Conservation (phyloP, 2,797 vertebrate species). For the Sardinella longiceps region DNA sequence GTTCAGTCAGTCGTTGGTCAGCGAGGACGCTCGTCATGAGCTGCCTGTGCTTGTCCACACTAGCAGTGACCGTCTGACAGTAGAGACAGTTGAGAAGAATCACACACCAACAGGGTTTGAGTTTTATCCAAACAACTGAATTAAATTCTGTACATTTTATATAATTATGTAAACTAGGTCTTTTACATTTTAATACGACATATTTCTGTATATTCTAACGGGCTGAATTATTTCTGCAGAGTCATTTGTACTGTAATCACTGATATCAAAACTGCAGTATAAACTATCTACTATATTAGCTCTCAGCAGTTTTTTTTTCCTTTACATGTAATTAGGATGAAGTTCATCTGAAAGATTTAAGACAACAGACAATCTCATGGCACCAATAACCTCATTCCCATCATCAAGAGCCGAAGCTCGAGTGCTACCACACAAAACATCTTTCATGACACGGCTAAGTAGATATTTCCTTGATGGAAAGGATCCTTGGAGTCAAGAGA, state of each 20-base stretch:
- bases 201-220: neutral
- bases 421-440: neutral
- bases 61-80: conserved; percentile 70
- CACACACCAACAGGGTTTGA: neutral
- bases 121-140: neutral
- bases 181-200: neutral
- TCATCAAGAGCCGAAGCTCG: too few species aligned
- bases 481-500: neutral
- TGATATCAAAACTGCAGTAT: too few species aligned
- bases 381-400: neutral
- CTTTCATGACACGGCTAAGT: neutral
- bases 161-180: too few species aligned
- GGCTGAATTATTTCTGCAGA: too few species aligned
- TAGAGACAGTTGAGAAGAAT: conserved; percentile 10
- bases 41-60: conserved; percentile 78
- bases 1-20: conserved; percentile 81
- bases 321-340: too few species aligned
- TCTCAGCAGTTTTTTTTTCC: too few species aligned
- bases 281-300: too few species aligned
- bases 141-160: too few species aligned
- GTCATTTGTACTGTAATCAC: neutral
- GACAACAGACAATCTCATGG: neutral
- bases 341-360: neutral
- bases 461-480: neutral
- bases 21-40: conserved; percentile 83